phyloP scores from a whole-genome alignment of 1,140 invertebrate genomes.

The Brachionus paranguensis region DNA sequence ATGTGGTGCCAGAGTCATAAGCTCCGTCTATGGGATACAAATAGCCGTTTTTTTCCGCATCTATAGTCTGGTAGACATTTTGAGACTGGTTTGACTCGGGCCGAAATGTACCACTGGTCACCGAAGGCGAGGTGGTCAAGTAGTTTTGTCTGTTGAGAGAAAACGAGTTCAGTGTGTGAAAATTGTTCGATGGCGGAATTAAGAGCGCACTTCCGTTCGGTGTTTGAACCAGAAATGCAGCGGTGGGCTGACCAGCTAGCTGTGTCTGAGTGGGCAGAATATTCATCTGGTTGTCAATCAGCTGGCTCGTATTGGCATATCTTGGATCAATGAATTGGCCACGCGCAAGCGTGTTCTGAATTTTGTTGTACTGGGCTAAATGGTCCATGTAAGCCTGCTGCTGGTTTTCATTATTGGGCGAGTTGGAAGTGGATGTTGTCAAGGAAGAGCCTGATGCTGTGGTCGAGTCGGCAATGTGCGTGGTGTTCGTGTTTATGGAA shows the following conservation, averaged over 20 bases:
- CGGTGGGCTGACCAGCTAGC: neutral
- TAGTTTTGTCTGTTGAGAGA: neutral
- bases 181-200: constrained; percentile 20
- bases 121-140: neutral
- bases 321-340: neutral
- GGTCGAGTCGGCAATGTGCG: constrained; percentile 2
- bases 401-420: neutral
- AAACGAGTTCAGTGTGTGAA: neutral
- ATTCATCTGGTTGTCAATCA: neutral
- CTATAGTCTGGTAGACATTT: constrained; percentile 40
- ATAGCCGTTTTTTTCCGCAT: constrained; percentile 14
- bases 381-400: neutral
- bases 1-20: neutral
- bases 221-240: constrained; percentile 32
- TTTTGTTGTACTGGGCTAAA: neutral
- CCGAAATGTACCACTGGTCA: neutral
- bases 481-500: constrained; percentile 24
- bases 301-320: neutral
- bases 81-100: constrained; percentile 24
- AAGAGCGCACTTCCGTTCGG: constrained; percentile 12
- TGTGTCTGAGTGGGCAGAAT: neutral
- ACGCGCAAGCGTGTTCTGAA: neutral
- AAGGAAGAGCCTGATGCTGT: constrained; percentile 6
- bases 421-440: neutral
- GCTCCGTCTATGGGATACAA: constrained; percentile 13